These are phyloP conservation scores for Meghimatium bilineatum DNA, from an alignment of 2,888 invertebrate genomes.

Conservation along the genomic window DNA sequence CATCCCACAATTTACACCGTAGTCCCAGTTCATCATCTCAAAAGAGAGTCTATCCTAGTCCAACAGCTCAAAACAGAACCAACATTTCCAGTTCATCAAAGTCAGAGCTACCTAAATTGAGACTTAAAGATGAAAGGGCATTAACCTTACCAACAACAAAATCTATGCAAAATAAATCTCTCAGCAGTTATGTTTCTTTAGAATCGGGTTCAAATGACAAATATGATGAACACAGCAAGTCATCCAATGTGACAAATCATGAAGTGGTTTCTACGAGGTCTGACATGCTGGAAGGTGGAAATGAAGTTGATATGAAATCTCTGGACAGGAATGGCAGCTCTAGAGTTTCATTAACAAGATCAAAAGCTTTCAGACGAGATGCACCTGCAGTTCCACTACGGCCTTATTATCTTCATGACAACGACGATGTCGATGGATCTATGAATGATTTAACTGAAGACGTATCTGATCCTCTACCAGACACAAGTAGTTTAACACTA, in stretches of 20 bases:
- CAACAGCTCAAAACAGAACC: background rate
- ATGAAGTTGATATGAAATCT: background rate
- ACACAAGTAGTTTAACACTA: background rate
- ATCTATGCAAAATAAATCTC: constrained; percentile 36
- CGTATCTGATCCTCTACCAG: constrained; percentile 48
- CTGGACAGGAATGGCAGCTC: constrained; percentile 35
- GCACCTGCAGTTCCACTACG: constrained; percentile 54
- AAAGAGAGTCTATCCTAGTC: background rate
- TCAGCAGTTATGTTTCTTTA: constrained; percentile 52
- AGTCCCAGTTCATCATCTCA: constrained; percentile 1
- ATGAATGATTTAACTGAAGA: constrained; percentile 1
- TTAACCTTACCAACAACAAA: background rate
- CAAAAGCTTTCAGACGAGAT: constrained; percentile 58
- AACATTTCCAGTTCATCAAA: background rate
- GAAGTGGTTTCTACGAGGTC: background rate
- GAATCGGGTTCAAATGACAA: constrained; percentile 49
- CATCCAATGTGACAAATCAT: background rate
- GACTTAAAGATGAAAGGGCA: background rate
- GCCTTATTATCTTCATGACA: constrained; percentile 50
- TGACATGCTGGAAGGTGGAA: background rate
- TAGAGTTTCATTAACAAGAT: constrained; percentile 53
- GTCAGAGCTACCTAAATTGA: background rate
- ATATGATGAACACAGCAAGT: constrained; percentile 49
- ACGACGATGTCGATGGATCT: constrained; percentile 20
- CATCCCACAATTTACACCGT: background rate